Conservation (phyloP, 1,140 invertebrate species). For the Brachionus manjavacas region DNA sequence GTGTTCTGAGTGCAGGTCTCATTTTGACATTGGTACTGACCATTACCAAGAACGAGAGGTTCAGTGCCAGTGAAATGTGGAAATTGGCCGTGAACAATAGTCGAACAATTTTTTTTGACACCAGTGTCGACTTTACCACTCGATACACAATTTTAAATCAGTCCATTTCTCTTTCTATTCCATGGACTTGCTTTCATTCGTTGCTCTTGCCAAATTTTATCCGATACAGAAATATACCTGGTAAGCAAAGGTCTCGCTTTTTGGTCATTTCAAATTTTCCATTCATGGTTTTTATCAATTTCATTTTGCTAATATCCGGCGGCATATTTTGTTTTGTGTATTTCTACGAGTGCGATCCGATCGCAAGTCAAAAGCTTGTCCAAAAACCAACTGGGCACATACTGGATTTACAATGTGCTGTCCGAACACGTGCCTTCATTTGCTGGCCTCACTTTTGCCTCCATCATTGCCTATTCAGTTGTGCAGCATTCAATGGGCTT, state of each 20-base stretch:
- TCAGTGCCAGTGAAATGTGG: background rate
- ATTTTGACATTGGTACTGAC: background rate
- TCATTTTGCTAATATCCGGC: slow-evolving; percentile 2
- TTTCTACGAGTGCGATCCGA: slow-evolving; percentile 24
- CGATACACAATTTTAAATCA: slow-evolving; percentile 31
- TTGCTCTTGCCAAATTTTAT: slow-evolving; percentile 22
- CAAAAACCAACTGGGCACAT: slow-evolving; percentile 27
- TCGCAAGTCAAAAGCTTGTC: background rate
- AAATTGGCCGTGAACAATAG: background rate
- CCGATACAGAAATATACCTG: slow-evolving; percentile 20
- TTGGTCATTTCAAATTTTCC: slow-evolving; percentile 5
- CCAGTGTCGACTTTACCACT: background rate
- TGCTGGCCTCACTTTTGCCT: background rate
- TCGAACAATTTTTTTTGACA: background rate
- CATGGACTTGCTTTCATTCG: slow-evolving; percentile 33
- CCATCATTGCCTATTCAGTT: slow-evolving; percentile 9
- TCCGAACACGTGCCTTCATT: background rate
- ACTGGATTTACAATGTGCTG: background rate
- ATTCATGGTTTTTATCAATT: slow-evolving; percentile 14
- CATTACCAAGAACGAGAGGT: background rate
- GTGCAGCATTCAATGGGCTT: slow-evolving; percentile 24
- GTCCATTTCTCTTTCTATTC: background rate
- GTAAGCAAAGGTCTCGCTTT: background rate
- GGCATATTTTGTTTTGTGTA: slow-evolving; percentile 21
- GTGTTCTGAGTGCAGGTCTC: background rate